Percentiles rank a stretch among this genome's conserved stretches.
phyloP scores from a whole-genome alignment of 2,797 vertebrate genomes.

The Peromyscus nudipes region DNA sequence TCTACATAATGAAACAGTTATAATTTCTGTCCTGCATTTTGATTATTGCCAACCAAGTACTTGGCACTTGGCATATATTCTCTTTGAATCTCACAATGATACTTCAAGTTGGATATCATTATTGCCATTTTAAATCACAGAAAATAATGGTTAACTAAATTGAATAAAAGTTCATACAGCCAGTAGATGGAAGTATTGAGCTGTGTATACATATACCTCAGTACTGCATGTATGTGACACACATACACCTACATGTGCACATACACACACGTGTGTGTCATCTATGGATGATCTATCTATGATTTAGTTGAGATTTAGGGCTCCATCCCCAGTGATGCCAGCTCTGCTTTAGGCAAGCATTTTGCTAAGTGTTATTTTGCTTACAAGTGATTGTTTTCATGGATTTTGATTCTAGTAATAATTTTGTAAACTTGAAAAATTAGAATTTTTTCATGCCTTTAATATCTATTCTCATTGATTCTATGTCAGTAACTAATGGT shows the following conservation, averaged over 20 bases:
- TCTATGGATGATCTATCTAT: neutral
- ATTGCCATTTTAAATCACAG: neutral
- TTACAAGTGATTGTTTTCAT: neutral
- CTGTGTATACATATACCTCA: neutral
- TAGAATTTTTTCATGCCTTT: neutral
- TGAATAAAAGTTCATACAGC: slow-evolving; percentile 2
- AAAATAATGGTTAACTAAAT: neutral
- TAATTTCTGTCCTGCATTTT: neutral
- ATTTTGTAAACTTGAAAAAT: neutral
- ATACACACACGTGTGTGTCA: neutral
- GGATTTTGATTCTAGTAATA: neutral
- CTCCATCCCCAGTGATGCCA: fast-evolving
- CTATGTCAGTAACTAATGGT: fast-evolving
- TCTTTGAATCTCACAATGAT: neutral
- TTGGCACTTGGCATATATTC: fast-evolving
- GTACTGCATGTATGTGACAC: fast-evolving
- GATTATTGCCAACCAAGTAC: neutral
- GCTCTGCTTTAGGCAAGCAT: neutral
- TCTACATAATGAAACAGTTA: neutral
- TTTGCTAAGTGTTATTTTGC: neutral
- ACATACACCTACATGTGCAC: neutral
- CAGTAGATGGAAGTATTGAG: slow-evolving; percentile 82
- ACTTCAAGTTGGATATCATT: fast-evolving
- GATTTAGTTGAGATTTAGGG: neutral
- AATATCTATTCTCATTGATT: neutral